Base-by-base conservation (phyloP, 2,888 invertebrate genomes). In the Luperina nickerlii region DNA sequence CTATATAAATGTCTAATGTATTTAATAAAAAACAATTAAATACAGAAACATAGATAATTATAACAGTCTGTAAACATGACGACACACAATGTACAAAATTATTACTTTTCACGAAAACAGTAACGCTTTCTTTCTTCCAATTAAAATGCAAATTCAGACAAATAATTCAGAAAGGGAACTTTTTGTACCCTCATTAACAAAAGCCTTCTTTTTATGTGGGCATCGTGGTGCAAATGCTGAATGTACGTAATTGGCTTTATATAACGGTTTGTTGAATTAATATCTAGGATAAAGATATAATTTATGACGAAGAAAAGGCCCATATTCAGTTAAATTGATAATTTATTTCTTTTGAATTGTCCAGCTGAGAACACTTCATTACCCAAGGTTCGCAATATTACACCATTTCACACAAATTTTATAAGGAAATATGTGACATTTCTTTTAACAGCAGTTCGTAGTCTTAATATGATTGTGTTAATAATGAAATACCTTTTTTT, bases 91-190 rank as follows among this genome's bases (percentile, higher is more conserved):
- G 69, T 73, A 78, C 75, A 74, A 66, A 78, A 81, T 73, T 32
- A 57, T 81, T 87, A 90, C 92, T 91, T 89, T 90, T 81, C 85
- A 92, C 83, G 88, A 88, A 89, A 90, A 89, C 90, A 90, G 83
- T 90, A 89, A 88, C 88, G 91, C 92, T 94, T 93, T 93, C 92
- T 93, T 94, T 92, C 90, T 94, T 92, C 90, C 92, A 93, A 94
- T 95, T 94, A 94, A 95, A 94, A 95, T 95, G 95, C 91, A 93
- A 95, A 95, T 95, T 93, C 87, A 81, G 86, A 90, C 90, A 89
- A 92, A 95, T 95, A 94, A 93, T 92, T 95, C 91, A 92, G 92
- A 91, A 92, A 92, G 92, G 89, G 90, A 91, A 92, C 90, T 93
- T 94, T 94, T 94, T 94, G 93, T 94, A 90, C 91, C 90, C 93